phyloP scores from a whole-genome alignment of 2,888 invertebrate genomes.

The Synergus itoensis region DNA sequence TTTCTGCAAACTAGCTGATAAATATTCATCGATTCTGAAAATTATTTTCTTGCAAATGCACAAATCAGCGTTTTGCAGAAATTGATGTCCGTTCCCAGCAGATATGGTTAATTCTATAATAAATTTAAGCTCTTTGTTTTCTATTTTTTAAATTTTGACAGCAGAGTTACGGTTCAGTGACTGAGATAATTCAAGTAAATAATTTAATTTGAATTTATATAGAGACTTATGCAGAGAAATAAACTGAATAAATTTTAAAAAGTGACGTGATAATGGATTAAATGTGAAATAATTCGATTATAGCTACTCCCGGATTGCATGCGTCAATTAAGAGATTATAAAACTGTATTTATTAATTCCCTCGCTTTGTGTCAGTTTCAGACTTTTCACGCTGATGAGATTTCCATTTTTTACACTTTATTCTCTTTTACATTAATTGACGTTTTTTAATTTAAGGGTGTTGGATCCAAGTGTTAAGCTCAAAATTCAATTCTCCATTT shows the following conservation, averaged over 20 bases:
- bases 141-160: neutral
- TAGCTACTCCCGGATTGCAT: neutral
- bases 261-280: constrained; percentile 25
- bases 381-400: neutral
- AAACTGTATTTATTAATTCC: neutral
- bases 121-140: constrained; percentile 18
- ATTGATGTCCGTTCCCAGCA: neutral
- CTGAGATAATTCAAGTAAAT: neutral
- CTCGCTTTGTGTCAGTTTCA: neutral
- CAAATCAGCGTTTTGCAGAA: neutral
- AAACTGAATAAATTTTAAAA: neutral
- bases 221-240: neutral
- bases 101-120: constrained; percentile 1
- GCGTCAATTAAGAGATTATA: constrained; percentile 4
- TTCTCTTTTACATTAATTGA: neutral
- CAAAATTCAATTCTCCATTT: too few species aligned
- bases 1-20: constrained; percentile 8
- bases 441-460: too few species aligned
- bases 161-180: neutral
- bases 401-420: neutral
- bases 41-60: neutral
- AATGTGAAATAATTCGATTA: constrained; percentile 25
- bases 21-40: constrained; percentile 25
- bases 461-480: too few species aligned
- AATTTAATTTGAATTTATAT: neutral